Percentiles rank a stretch among this genome's conserved stretches.
phyloP scores from a whole-genome alignment of 2,113 vertebrate species.

The Apus apus region DNA sequence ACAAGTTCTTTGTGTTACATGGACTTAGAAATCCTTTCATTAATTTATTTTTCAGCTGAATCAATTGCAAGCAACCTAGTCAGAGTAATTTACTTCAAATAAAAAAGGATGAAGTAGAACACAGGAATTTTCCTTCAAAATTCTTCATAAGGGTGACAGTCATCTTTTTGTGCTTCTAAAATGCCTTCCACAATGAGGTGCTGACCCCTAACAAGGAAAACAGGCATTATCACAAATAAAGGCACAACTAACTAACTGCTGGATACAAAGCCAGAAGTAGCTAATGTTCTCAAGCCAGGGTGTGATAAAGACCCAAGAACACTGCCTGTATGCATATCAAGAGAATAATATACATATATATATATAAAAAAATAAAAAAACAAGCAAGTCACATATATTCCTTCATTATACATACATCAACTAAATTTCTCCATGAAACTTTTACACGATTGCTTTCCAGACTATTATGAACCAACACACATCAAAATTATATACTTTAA shows the following conservation, averaged over 20 bases:
- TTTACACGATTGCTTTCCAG: not conserved
- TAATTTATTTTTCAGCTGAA: not conserved
- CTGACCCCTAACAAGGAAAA: not conserved
- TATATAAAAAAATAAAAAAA: not conserved
- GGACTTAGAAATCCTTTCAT: not conserved
- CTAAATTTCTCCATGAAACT: not conserved
- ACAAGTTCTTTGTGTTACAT: not conserved
- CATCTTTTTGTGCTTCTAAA: not conserved
- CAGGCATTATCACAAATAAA: not conserved
- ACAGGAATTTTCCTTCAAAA: rapidly evolving
- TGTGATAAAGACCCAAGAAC: not conserved
- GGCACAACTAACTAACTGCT: not conserved
- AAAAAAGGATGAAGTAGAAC: not conserved
- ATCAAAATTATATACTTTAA: not conserved
- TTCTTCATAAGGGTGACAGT: not conserved
- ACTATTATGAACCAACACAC: not conserved
- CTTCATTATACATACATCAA: not conserved
- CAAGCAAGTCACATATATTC: not conserved
- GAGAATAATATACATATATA: not conserved
- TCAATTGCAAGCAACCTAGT: not conserved
- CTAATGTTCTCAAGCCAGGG: not conserved
- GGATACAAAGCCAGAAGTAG: not conserved
- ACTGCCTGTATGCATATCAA: not conserved
- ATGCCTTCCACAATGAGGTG: not conserved
- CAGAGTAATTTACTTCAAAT: not conserved